Base-by-base conservation (phyloP, 2,797 vertebrate species). In the Distichodus sexfasciatus region DNA sequence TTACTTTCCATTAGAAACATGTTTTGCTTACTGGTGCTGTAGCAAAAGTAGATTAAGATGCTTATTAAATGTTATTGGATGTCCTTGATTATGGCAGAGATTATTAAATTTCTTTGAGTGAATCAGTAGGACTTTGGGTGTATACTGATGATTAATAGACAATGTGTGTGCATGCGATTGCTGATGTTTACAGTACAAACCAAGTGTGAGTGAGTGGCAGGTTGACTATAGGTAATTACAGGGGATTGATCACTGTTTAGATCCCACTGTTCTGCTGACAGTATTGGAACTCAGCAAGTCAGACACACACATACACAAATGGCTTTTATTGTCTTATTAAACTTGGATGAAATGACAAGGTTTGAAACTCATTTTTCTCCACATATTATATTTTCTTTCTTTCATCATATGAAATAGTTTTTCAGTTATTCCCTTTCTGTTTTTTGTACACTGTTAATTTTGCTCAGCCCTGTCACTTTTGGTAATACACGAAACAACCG, bases 221-320 rank as follows among this genome's bases (percentile, higher is more conserved):
- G 73, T 76, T 78, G 77, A 75, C 73, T 1, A 74, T 84, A 88
- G 46, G 51, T 79, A 86, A 78, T 85, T 84, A 88, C 87, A 81
- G 78, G 66, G 76, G 78, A 87, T 78, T 86, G 83, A 90, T 89
- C 78, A 84, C 72, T 62, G 50, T 81, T 80, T 77, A 82, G 73
- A 82, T 75, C 23, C 65, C 50, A 64, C 63, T 83, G 73, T 85
- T 84, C 68, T 81, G 79, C 86, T 87, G 83, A 89, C 83, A 82
- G 71, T 81, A 77, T 75, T 70, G 71, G 53, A 85, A 83, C 69
- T 76, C 71, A 28, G 19, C 19, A 29, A 57, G 38, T 19, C 29
- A 38, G 14, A 50, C 59, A 69, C 51, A 53, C 33, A 57, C 44
- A 46, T 47, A 33, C 62, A 61, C 74, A 71, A 78, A 74, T 54